Conservation (phyloP, 2,113 vertebrate genomes). For the Hydrolagus affinis region DNA sequence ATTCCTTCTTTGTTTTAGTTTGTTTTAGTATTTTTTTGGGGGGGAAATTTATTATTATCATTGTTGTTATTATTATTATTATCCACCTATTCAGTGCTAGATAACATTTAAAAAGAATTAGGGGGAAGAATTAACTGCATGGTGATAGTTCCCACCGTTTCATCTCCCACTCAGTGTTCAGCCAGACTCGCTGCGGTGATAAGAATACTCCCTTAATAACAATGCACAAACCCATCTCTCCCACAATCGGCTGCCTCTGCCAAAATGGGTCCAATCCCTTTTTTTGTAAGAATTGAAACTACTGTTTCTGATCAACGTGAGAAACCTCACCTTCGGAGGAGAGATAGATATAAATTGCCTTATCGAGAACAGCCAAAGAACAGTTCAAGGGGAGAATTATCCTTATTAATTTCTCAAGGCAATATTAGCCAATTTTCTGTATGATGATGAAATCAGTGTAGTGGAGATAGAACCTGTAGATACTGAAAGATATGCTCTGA, state of each 20-base stretch:
- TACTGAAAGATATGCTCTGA: conserved; percentile 10
- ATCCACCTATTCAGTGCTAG: not conserved
- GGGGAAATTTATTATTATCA: too few relatives aligned
- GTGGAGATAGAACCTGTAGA: conserved; percentile 6
- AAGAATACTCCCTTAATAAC: not conserved
- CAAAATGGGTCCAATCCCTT: too few relatives aligned
- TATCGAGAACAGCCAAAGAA: conserved; percentile 14
- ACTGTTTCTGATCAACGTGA: not conserved
- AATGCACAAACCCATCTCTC: not conserved
- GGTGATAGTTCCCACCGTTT: not conserved
- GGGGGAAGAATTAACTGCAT: too few relatives aligned
- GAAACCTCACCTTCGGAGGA: too few relatives aligned
- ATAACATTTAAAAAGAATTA: not conserved
- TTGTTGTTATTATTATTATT: not conserved
- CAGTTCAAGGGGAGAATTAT: conserved; percentile 24
- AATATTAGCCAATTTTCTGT: not conserved
- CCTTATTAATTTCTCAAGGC: conserved; percentile 20
- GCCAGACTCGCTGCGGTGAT: not conserved
- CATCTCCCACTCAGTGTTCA: not conserved
- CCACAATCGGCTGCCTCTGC: not conserved
- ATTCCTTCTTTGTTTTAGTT: too few relatives aligned
- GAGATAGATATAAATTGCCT: conserved; percentile 20
- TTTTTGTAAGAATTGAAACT: conserved; percentile 4
- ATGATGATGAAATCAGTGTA: conserved; percentile 21
- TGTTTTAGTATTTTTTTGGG: too few relatives aligned